Conservation (phyloP, 2,113 vertebrate species). For the Sakesphorus luctuosus region DNA sequence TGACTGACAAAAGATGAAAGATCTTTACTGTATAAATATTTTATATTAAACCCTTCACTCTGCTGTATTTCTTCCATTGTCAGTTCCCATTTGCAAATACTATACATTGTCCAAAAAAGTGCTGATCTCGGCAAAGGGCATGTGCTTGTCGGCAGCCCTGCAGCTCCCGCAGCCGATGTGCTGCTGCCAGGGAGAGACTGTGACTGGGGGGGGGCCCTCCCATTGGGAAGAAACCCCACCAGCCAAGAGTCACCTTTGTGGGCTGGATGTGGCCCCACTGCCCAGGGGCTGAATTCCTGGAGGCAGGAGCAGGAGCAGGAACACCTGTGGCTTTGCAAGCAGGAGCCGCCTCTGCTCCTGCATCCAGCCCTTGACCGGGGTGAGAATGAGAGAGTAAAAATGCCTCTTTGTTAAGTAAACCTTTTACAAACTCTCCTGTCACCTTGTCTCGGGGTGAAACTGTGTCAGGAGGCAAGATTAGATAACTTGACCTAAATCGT, state of each 20-base stretch:
- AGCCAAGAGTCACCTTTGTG: neutral
- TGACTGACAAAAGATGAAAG: constrained; percentile 83
- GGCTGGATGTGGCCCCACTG: neutral
- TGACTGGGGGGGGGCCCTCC: neutral
- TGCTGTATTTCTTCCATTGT: constrained; percentile 76
- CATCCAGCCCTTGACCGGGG: neutral
- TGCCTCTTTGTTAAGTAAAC: neutral
- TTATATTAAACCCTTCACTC: constrained; percentile 82
- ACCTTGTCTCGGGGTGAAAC: constrained; percentile 34
- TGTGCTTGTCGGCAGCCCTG: neutral
- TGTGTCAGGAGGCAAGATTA: constrained; percentile 64
- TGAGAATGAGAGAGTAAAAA: neutral
- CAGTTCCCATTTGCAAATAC: constrained; percentile 79
- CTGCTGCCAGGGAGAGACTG: neutral
- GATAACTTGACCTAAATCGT: constrained; percentile 67
- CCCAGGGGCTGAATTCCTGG: neutral
- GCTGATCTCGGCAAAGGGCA: constrained; percentile 56
- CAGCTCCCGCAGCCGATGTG: neutral
- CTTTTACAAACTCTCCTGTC: constrained; percentile 3
- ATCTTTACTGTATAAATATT: constrained; percentile 84
- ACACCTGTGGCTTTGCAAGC: fast-evolving
- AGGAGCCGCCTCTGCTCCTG: neutral
- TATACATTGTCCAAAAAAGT: constrained; percentile 70
- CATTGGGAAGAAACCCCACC: neutral
- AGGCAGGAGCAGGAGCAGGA: neutral